Base-by-base conservation (phyloP, 2,888 invertebrate genomes). In the Caenorhabditis sinica region DNA sequence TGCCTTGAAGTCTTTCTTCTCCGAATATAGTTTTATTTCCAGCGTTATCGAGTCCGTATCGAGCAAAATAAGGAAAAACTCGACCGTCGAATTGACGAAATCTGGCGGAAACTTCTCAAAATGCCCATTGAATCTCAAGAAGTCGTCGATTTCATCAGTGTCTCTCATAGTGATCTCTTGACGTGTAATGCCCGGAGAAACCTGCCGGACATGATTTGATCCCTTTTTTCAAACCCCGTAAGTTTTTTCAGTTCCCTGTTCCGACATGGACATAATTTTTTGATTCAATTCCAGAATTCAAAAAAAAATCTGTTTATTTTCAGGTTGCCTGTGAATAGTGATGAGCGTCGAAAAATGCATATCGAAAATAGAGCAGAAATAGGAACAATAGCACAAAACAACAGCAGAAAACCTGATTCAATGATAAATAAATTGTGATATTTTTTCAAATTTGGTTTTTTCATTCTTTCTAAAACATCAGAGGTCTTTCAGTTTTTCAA, bases 41-140 rank as follows among this genome's bases (percentile, higher is more conserved):
- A 88, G 87, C 75, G 74, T 15, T 88, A 88, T 51, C 86, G 87
- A 23, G 82, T 85, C 0, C 51, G 77, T 65, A 73, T 88, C 33
- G 79, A 80, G 28, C 69, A 87, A 25, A 88, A 88, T 58, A 88
- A 88, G 36, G 83, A 81, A 15, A 77, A 63, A 40, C 63, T 88
- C 13, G 88, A 88, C 45, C 65, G 69, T 17, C 71, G 82, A 13
- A 88, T 88, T 40, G 86, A 87, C 17, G 82, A 86, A 60, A 60
- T 81, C 33, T 86, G 87, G 85, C 30, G 51, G 33, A 58, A 61
- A 72, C 43, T 80, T 25, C 33, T 80, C 11, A 80, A 80, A 66
- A 80, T 80, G 80, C 80, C 80, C 11, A 80, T 80, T 9, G 72
- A 65, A 49, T 72, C 72, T 23, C 80, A 65, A 49, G 80, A 80